Base-by-base conservation (phyloP, 2,797 vertebrate species). In the Odontamblyopus lacepedii region DNA sequence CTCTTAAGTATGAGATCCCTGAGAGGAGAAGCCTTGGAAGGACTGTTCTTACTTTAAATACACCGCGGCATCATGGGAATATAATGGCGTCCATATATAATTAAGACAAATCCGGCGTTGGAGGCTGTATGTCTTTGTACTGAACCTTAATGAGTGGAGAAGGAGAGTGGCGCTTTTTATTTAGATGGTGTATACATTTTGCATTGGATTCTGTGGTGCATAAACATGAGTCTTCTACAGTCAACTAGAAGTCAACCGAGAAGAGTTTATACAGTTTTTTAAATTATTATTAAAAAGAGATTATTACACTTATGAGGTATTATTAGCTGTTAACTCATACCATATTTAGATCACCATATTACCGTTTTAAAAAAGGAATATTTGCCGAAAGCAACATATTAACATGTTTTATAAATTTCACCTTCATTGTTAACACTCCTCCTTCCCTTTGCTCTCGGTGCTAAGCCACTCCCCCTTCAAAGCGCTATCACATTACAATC, bases 1-100 rank as follows among this genome's bases (percentile, higher is more conserved):
- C 88, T 88, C 87, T 92, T 89, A 91, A 92, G 90, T 93, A 92
- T 91, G 83, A 85, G 85, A 87, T 86, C 82, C 88, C 90, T 91
- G 80, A 86, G 88, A 92, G 89, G 75, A 88, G 87, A 88, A 87
- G 77, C 73, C 83, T 90, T 86, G 85, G 89, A 91, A 91, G 85
- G 91, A 87, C 87, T 90, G 70, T 84, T 82, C 65, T 85, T 89
- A 84, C 90, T 86, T 93, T 92, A 93, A 92, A 93, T 91, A 92
- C 87, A 90, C 80, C 12, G 50, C 18, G 63, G 64, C 26, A 62
- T 88, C 92, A 65, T 70, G 90, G 92, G 92, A 93, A 91, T 92
- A 90, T 83, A 85, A 88, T 86, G 85, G 67, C 76, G 87, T 88
- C 83, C 88, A 82, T 90, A 91, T 87, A 91, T 92, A 93, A 93